Percentiles rank a stretch among this genome's conserved stretches.
Conservation (phyloP, 2,888 invertebrate species). For the Tuta absoluta region DNA sequence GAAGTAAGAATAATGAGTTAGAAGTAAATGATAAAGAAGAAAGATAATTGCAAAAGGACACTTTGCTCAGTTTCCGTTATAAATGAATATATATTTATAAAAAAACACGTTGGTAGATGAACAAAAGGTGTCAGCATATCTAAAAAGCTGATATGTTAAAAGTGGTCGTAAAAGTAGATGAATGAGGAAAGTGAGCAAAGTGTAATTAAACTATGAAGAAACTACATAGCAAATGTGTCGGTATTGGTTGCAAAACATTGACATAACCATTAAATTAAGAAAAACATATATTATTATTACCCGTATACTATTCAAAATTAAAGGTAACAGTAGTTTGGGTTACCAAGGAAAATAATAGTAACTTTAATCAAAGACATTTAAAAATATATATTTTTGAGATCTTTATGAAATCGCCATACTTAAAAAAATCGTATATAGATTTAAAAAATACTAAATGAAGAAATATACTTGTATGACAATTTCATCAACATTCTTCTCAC, state of each 20-base stretch:
- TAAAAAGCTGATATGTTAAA: constrained; percentile 51
- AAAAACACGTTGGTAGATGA: constrained; percentile 24
- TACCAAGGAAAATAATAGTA: neutral
- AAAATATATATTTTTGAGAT: constrained; percentile 19
- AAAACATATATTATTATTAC: neutral
- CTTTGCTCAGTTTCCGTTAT: constrained; percentile 54
- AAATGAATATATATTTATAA: constrained; percentile 38
- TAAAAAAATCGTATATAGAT: neutral
- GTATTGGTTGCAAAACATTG: neutral
- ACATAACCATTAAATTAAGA: neutral
- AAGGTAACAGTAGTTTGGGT: neutral
- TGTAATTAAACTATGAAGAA: constrained; percentile 32
- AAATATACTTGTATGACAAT: neutral
- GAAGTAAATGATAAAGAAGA: neutral
- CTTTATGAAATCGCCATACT: neutral
- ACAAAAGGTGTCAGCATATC: constrained; percentile 38
- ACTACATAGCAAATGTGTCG: neutral
- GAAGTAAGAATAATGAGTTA: neutral
- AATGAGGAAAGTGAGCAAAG: constrained; percentile 57
- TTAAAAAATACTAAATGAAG: neutral
- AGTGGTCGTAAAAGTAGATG: constrained; percentile 34
- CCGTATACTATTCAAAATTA: neutral
- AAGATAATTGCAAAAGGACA: constrained; percentile 35
- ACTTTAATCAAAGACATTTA: constrained; percentile 3
- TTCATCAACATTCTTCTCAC: neutral